These are phyloP conservation scores for Pelobates fuscus DNA, from an alignment of 2,113 vertebrate species.

Conservation along the genomic window DNA sequence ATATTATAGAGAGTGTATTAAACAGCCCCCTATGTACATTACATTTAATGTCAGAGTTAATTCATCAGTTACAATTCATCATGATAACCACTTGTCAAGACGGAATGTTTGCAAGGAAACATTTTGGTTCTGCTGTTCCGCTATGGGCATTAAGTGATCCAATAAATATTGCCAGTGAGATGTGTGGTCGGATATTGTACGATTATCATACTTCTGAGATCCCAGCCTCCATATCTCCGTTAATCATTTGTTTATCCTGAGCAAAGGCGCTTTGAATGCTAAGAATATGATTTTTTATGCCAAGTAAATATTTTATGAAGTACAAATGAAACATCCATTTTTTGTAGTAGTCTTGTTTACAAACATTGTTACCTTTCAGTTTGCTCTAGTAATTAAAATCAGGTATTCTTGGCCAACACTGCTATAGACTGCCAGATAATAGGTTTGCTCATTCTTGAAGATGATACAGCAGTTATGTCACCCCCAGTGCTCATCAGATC, in stretches of 20 bases:
- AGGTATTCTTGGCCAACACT: too few relatives aligned
- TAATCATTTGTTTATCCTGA: background rate
- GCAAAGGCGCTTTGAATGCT: background rate
- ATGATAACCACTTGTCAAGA: constrained; percentile 42
- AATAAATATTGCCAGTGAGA: constrained; percentile 18
- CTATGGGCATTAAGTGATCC: background rate
- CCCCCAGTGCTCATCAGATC: background rate
- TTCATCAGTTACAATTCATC: constrained; percentile 35
- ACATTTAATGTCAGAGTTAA: constrained; percentile 18
- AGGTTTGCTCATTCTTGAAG: background rate
- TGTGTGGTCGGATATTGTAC: background rate
- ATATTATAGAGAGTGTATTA: constrained; percentile 13
- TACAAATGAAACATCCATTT: background rate
- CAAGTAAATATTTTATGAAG: background rate
- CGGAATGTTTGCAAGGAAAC: background rate
- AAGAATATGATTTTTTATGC: background rate
- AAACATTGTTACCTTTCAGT: too few relatives aligned
- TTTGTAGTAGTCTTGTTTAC: background rate
- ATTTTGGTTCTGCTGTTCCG: constrained; percentile 11
- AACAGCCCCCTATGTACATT: constrained; percentile 11
- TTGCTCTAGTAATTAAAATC: too few relatives aligned
- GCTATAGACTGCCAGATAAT: background rate
- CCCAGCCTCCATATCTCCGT: background rate
- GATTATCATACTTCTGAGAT: background rate
- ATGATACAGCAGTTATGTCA: background rate